Conservation (phyloP, 2,888 invertebrate species). For the Patella depressa region DNA sequence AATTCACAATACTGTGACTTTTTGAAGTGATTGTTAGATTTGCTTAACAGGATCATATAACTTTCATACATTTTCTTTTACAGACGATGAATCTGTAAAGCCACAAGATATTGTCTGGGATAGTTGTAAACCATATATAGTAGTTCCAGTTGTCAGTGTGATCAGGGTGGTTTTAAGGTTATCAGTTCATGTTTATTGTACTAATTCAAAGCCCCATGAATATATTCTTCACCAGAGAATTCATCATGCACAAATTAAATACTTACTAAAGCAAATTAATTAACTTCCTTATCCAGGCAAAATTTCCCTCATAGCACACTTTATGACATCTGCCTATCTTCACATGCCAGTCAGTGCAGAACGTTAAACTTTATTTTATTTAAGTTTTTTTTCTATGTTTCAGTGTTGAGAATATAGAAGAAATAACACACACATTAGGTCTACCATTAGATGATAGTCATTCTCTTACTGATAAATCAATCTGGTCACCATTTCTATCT, state of each 20-base stretch:
- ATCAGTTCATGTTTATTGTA: neutral
- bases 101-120: constrained; percentile 1
- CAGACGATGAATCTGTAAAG: neutral
- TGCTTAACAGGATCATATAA: too few relatives aligned
- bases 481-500: neutral
- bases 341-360: too few relatives aligned
- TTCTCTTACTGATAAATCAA: neutral
- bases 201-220: too few relatives aligned
- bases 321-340: too few relatives aligned
- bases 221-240: too few relatives aligned
- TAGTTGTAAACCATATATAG: neutral
- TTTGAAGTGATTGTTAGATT: too few relatives aligned
- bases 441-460: constrained; percentile 13
- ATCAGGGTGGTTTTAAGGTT: neutral
- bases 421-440: neutral
- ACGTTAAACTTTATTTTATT: too few relatives aligned
- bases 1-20: too few relatives aligned
- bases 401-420: neutral
- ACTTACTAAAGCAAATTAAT: too few relatives aligned
- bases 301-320: too few relatives aligned
- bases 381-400: neutral
- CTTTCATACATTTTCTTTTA: neutral
- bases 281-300: too few relatives aligned
- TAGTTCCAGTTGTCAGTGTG: neutral
- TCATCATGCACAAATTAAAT: too few relatives aligned